phyloP scores from a whole-genome alignment of 1,140 invertebrate genomes.

The Kradibia gibbosae region DNA sequence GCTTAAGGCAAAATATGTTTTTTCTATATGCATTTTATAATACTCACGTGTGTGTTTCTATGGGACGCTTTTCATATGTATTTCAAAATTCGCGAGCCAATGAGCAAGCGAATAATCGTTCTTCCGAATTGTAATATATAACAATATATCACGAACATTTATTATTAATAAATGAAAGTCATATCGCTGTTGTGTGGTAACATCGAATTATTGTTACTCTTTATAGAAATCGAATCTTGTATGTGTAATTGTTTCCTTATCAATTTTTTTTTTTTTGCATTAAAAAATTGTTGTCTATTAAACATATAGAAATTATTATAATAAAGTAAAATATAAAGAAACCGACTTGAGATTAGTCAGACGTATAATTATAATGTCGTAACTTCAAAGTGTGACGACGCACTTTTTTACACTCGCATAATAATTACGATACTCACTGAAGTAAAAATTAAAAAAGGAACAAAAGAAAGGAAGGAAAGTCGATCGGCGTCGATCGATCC shows the following conservation, averaged over 20 bases:
- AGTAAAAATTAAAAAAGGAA: slow-evolving; percentile 7
- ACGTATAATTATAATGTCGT: slow-evolving; percentile 38
- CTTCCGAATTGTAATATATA: slow-evolving; percentile 43
- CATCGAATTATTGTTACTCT: slow-evolving; percentile 56
- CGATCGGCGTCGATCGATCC: slow-evolving; percentile 24
- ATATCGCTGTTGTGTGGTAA: slow-evolving; percentile 59
- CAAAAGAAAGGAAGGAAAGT: slow-evolving; percentile 18
- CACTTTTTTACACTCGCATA: slow-evolving; percentile 45
- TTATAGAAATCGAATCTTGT: slow-evolving; percentile 48
- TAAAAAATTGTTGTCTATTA: slow-evolving; percentile 50
- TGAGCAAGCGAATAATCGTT: slow-evolving; percentile 27
- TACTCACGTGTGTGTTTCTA: background rate
- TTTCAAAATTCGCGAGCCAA: slow-evolving; percentile 20
- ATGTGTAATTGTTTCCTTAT: slow-evolving; percentile 32
- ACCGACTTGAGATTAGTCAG: slow-evolving; percentile 47
- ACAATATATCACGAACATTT: slow-evolving; percentile 45
- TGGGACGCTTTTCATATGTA: background rate
- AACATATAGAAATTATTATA: slow-evolving; percentile 35
- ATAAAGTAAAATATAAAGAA: slow-evolving; percentile 15
- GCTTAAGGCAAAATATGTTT: slow-evolving; percentile 1
- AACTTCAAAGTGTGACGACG: background rate
- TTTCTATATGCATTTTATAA: slow-evolving; percentile 27
- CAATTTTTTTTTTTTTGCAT: slow-evolving; percentile 23
- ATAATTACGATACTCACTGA: slow-evolving; percentile 44
- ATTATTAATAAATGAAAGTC: slow-evolving; percentile 52